These are phyloP conservation scores for Icerya purchasi DNA, from an alignment of 2,888 invertebrate genomes.

Conservation along the genomic window DNA sequence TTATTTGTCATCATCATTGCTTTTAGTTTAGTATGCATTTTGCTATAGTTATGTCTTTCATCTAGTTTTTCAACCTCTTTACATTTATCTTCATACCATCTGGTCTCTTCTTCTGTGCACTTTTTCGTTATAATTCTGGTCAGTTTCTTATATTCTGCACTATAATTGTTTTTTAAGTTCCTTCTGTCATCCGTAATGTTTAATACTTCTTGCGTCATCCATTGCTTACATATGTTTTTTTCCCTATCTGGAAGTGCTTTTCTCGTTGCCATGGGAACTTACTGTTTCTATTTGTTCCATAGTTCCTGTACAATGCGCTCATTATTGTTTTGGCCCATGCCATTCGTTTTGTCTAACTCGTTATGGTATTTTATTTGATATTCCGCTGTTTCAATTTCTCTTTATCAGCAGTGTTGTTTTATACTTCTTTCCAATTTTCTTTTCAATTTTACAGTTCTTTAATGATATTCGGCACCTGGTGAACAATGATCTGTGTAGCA, in stretches of 20 bases:
- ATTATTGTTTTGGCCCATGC: not conserved
- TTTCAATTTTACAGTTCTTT: not conserved
- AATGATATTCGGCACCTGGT: not conserved
- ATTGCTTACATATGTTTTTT: not conserved
- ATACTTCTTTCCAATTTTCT: too few species aligned
- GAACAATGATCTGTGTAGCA: not conserved
- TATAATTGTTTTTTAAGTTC: not conserved
- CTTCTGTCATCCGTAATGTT: not conserved
- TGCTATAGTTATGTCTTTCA: not conserved
- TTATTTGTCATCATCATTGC: not conserved
- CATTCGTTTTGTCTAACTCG: not conserved
- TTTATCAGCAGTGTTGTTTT: not conserved
- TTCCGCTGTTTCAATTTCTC: not conserved
- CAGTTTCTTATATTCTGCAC: not conserved
- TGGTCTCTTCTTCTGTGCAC: not conserved
- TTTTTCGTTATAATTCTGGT: not conserved
- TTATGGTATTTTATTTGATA: not conserved
- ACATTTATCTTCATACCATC: not conserved
- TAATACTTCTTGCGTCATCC: not conserved
- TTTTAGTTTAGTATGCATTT: not conserved
- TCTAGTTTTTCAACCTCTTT: not conserved
- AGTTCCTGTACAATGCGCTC: not conserved
- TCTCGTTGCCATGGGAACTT: not conserved
- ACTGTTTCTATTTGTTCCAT: not conserved
- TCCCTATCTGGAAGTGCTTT: not conserved